Percentiles rank a stretch among this genome's conserved stretches.
Conservation (phyloP, 1,140 invertebrate species). For the Plutomurus gul region DNA sequence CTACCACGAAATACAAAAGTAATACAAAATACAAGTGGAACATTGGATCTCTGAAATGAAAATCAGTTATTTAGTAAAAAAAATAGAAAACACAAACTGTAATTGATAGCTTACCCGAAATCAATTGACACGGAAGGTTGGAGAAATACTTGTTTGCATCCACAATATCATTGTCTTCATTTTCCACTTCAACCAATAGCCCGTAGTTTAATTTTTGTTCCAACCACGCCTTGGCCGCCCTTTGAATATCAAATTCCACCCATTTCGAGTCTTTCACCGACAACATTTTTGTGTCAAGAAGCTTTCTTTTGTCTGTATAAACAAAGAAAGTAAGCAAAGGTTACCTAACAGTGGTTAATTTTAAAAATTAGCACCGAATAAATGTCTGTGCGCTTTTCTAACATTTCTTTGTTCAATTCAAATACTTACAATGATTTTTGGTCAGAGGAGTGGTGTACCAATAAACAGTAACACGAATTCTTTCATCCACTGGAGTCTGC, state of each 20-base stretch:
- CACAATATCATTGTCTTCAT: conserved; percentile 64
- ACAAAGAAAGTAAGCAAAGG: background rate
- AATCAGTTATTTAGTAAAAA: too few relatives aligned
- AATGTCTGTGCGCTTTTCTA: too few relatives aligned
- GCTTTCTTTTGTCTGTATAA: conserved; percentile 61
- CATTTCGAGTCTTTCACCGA: conserved; percentile 57
- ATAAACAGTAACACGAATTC: conserved; percentile 66
- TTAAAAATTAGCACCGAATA: too few relatives aligned
- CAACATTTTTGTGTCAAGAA: conserved; percentile 64
- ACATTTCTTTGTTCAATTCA: too few relatives aligned
- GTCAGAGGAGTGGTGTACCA: conserved; percentile 66
- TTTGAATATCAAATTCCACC: conserved; percentile 58
- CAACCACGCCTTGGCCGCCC: conserved; percentile 56
- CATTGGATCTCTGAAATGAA: too few relatives aligned
- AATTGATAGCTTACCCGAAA: conserved; percentile 61
- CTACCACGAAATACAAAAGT: too few relatives aligned
- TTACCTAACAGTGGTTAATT: background rate
- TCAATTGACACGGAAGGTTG: conserved; percentile 58
- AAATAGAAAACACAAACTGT: too few relatives aligned
- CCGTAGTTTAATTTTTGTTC: conserved; percentile 62
- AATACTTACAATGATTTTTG: conserved; percentile 62
- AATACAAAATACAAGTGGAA: too few relatives aligned
- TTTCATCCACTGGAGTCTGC: conserved; percentile 58
- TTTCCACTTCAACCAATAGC: conserved; percentile 66
- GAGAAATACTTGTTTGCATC: conserved; percentile 63